Conservation (phyloP, 2,888 invertebrate genomes). For the Hoplodrina blanda region DNA sequence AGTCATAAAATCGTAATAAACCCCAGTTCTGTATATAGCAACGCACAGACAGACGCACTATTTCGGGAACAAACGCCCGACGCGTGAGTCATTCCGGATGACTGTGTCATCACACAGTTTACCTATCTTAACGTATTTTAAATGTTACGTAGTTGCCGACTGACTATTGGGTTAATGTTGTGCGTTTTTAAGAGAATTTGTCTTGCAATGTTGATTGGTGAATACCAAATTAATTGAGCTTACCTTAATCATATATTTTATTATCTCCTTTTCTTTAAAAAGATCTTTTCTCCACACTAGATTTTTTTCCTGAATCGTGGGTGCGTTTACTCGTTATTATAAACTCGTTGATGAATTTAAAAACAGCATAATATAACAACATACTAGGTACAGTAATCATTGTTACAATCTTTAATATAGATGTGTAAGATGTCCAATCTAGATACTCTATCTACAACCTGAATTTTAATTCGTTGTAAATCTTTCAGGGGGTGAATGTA, state of each 20-base stretch:
- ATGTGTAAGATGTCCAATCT: neutral
- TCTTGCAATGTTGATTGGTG: neutral
- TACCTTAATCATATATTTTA: too few relatives aligned
- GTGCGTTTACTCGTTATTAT: too few relatives aligned
- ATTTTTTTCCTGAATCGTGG: too few relatives aligned
- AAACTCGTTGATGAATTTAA: too few relatives aligned
- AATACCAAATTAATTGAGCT: too few relatives aligned
- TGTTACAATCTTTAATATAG: conserved; percentile 19
- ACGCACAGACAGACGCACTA: conserved; percentile 72
- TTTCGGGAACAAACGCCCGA: conserved; percentile 71
- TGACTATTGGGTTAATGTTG: conserved; percentile 9
- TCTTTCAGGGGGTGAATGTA: too few relatives aligned
- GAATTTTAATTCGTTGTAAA: too few relatives aligned
- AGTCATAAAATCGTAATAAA: conserved; percentile 60
- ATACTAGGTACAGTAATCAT: neutral
- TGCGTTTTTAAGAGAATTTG: neutral
- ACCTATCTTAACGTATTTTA: conserved; percentile 60
- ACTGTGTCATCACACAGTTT: conserved; percentile 72
- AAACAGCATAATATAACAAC: too few relatives aligned
- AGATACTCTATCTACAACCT: too few relatives aligned
- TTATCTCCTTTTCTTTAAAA: too few relatives aligned
- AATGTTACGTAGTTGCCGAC: conserved; percentile 38
- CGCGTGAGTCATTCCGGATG: conserved; percentile 70
- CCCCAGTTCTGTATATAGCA: conserved; percentile 58
- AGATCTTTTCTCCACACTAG: too few relatives aligned